Conservation (phyloP, 2,888 invertebrate genomes). For the Apamea monoglypha region DNA sequence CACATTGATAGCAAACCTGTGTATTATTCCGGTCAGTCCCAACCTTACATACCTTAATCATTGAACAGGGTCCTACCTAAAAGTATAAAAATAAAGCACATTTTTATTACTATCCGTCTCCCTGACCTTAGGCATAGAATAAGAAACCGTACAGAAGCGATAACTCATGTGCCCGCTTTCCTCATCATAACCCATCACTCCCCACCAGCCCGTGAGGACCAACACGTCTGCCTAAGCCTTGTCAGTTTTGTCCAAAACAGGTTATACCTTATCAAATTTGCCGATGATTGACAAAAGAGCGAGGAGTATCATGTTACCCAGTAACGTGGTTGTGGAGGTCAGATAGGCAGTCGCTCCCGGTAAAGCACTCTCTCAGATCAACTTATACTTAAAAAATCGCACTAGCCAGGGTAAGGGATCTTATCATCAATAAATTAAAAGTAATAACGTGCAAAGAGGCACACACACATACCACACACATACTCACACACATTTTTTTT, state of each 20-base stretch:
- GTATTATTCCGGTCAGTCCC: constrained; percentile 52
- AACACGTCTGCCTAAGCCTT: not conserved
- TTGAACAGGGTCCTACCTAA: constrained; percentile 53
- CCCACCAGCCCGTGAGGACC: not conserved
- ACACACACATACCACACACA: too few species aligned
- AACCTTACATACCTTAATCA: constrained; percentile 56
- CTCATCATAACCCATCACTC: not conserved
- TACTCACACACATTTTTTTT: too few species aligned
- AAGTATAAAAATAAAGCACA: constrained; percentile 57
- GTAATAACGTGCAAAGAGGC: too few species aligned
- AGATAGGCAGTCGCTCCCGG: too few species aligned
- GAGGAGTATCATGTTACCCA: not conserved
- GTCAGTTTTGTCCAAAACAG: not conserved
- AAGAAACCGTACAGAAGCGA: constrained; percentile 6
- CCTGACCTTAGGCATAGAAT: constrained; percentile 55
- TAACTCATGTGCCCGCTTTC: not conserved
- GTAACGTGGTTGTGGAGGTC: not conserved
- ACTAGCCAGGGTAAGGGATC: too few species aligned
- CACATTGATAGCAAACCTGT: constrained; percentile 48
- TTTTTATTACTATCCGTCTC: constrained; percentile 57
- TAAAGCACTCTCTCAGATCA: not conserved
- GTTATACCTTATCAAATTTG: not conserved
- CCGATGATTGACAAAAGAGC: not conserved
- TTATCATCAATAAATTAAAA: too few species aligned
- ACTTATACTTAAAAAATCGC: too few species aligned